phyloP scores from a whole-genome alignment of 2,113 vertebrate species.

The Abramis brama region DNA sequence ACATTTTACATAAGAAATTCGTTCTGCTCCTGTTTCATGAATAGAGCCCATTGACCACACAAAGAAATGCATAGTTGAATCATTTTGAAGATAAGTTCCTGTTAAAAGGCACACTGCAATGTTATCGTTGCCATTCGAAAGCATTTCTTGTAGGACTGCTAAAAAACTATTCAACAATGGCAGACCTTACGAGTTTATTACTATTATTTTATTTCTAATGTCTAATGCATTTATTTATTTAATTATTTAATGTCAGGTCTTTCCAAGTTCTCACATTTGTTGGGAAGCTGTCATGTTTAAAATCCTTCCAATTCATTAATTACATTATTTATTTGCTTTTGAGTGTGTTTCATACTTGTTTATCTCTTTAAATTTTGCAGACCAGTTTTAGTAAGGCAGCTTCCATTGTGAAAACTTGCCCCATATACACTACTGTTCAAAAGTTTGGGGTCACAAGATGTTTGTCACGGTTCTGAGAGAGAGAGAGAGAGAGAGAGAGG shows the following conservation, averaged over 20 bases:
- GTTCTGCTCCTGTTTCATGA: constrained; percentile 31
- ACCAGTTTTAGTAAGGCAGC: no score
- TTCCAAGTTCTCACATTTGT: not conserved
- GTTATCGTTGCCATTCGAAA: no score
- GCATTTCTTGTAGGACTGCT: not conserved
- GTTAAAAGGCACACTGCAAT: not conserved
- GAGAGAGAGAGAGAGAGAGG: no score
- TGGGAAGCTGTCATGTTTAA: not conserved
- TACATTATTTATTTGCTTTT: not conserved
- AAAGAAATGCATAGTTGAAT: not conserved
- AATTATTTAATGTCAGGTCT: not conserved
- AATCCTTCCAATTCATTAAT: no score
- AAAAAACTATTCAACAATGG: not conserved
- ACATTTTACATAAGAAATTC: not conserved
- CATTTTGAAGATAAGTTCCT: not conserved
- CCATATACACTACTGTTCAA: not conserved
- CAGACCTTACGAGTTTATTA: no score
- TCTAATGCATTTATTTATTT: not conserved
- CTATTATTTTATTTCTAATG: not conserved
- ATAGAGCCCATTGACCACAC: constrained; percentile 7
- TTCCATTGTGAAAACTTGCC: not conserved
- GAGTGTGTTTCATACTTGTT: not conserved
- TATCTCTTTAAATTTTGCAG: no score
- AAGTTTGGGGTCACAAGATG: no score
- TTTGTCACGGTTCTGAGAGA: no score